Percentiles rank a stretch among this genome's conserved stretches.
Conservation (phyloP, 2,113 vertebrate genomes). For the Microtus richardsoni region DNA sequence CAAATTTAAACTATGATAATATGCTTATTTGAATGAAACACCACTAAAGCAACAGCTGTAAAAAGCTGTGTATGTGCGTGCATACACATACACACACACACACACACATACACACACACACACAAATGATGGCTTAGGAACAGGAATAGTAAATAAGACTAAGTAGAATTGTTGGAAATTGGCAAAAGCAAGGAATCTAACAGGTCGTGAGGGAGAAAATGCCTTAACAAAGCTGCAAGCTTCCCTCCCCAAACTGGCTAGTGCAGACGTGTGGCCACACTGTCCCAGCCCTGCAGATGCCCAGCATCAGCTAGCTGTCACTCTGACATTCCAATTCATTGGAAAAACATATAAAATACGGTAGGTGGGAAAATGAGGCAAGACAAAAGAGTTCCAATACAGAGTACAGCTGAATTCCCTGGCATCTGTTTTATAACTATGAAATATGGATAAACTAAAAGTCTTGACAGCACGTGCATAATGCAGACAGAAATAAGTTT, state of each 20-base stretch:
- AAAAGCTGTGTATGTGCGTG: fast-evolving
- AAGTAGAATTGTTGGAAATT: not conserved
- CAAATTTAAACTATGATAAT: not conserved
- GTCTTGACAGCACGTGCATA: not conserved
- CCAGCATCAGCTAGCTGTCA: not conserved
- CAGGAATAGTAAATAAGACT: not conserved
- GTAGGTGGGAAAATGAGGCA: not conserved
- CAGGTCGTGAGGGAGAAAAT: not conserved
- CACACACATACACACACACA: not conserved
- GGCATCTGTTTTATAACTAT: not conserved
- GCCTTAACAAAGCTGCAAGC: not conserved
- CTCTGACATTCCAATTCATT: not conserved
- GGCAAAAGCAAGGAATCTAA: not conserved
- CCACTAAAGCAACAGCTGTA: not conserved
- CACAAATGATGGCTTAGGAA: not conserved
- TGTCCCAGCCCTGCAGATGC: not conserved
- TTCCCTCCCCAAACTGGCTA: not conserved
- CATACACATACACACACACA: not conserved
- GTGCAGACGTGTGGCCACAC: not conserved
- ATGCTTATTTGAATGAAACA: not conserved
- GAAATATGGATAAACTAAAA: not conserved
- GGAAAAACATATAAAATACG: not conserved
- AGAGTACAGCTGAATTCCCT: not conserved
- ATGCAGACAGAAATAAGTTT: not conserved
- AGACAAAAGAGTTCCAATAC: not conserved